Conservation (phyloP, 2,888 invertebrate species). For the Pollenia labialis region DNA sequence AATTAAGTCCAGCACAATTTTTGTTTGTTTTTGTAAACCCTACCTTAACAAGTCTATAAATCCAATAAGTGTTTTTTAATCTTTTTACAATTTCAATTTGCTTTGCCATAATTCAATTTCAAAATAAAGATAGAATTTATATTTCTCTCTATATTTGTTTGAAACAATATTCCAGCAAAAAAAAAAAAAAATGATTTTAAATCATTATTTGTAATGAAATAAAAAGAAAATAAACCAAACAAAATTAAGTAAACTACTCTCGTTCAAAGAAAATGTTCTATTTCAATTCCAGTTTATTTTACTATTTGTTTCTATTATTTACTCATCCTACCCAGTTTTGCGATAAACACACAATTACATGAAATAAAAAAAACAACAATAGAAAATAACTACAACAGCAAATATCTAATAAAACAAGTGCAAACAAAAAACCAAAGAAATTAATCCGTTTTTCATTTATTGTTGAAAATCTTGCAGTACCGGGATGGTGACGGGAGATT, state of each 20-base stretch:
- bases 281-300: constrained; percentile 26
- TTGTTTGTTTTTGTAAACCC: no score
- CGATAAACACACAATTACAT: constrained; percentile 2
- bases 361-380: neutral
- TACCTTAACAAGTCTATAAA: no score
- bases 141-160: neutral
- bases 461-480: neutral
- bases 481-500: no score
- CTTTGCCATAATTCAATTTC: neutral
- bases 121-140: neutral
- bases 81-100: neutral
- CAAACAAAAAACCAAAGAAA: constrained; percentile 36
- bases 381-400: neutral
- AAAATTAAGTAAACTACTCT: constrained; percentile 3
- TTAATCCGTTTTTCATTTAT: constrained; percentile 41
- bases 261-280: constrained; percentile 14
- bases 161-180: neutral
- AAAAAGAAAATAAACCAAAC: neutral
- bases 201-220: constrained; percentile 21
- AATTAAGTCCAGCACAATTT: no score
- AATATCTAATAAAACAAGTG: constrained; percentile 12
- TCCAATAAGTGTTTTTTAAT: no score
- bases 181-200: neutral
- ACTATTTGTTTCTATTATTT: constrained; percentile 33
- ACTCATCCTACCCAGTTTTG: constrained; percentile 2